These are phyloP conservation scores for Lasioglossum villosulum DNA, from an alignment of 2,888 invertebrate genomes.

Conservation along the genomic window DNA sequence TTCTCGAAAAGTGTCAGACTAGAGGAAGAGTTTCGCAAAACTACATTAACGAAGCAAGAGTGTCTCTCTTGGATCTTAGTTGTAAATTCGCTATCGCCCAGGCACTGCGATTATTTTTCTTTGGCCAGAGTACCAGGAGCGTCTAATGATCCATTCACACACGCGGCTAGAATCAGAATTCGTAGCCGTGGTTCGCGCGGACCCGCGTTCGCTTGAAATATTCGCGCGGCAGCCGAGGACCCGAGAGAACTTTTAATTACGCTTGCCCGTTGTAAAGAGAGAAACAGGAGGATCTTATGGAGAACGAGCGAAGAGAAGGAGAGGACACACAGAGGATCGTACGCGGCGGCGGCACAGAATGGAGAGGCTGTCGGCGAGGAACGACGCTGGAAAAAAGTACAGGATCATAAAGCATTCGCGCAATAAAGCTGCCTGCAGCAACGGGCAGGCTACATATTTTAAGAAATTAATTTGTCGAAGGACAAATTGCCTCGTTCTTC, in stretches of 20 bases:
- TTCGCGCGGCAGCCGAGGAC: conserved; percentile 47
- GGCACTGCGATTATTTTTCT: conserved; percentile 7
- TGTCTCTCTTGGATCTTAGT: not conserved
- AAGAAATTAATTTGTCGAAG: conserved; percentile 77
- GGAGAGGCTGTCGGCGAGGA: conserved; percentile 16
- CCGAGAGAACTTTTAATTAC: conserved; percentile 68
- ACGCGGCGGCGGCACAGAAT: conserved; percentile 11
- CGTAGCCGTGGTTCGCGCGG: not conserved
- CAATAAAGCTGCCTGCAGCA: conserved; percentile 74
- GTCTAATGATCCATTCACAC: conserved; percentile 4
- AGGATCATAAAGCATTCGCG: conserved; percentile 71
- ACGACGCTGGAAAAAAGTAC: conserved; percentile 50
- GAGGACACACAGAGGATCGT: not conserved
- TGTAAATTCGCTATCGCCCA: not conserved
- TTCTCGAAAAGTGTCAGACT: too few species aligned
- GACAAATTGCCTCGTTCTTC: conserved; percentile 73
- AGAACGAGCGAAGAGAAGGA: not conserved
- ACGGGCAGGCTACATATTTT: conserved; percentile 71
- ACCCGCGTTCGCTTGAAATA: conserved; percentile 42
- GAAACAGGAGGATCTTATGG: not conserved
- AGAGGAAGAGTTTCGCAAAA: not conserved
- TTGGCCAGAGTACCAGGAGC: not conserved
- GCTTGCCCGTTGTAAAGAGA: conserved; percentile 15
- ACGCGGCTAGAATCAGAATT: conserved; percentile 20
- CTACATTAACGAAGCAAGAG: not conserved